Base-by-base conservation (phyloP, 2,113 vertebrate genomes). In the Petrocephalus zakoni region DNA sequence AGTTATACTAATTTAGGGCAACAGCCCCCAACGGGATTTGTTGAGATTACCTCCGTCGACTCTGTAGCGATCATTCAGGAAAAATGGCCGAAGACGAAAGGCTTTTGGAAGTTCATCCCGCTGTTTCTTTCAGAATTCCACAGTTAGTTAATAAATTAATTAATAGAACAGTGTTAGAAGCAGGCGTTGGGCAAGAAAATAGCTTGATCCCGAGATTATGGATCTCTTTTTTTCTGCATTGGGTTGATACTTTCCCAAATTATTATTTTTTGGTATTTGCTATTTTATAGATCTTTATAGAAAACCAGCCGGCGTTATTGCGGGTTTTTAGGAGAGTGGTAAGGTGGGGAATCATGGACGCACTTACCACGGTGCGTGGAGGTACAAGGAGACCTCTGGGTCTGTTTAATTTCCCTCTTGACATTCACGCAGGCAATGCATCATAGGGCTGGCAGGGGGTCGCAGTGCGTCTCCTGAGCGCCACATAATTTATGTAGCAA, bases 401-500 rank as follows among this genome's bases (percentile, higher is more conserved):
- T 34, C 37, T 85, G 47, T 85, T 29, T 55, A 85, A 85, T 51
- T 15, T 55, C 82, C 46, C 37, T 90, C 85, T 90, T 88, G 78
- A 17, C n/a, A 85, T 90, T 51, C 0, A 37, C 46, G 29, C 78
- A 90, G 92, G 91, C 87, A 93, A 87, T 37, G 84, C 15, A 89
- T 47, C 86, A 81, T 89, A 90, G 91, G 49, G 85, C 90, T 89
- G 46, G 56, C 55, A 19, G 88, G 88, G 87, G 89, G 53, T 51
- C 61, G 53, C 90, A 87, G 11, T 22, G 87, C 90, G 84, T 91
- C 90, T 90, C 87, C 88, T 21, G 86, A 55, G 64, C 89, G 84
- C 84, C 90, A 89, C 13, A 72, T 92, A 93, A 93, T 94, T 93
- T 92, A 91, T 92, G 90, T 91, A 58, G 91, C 93, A 94, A 92